phyloP scores from a whole-genome alignment of 2,888 invertebrate genomes.

The Fragum whitleyi region DNA sequence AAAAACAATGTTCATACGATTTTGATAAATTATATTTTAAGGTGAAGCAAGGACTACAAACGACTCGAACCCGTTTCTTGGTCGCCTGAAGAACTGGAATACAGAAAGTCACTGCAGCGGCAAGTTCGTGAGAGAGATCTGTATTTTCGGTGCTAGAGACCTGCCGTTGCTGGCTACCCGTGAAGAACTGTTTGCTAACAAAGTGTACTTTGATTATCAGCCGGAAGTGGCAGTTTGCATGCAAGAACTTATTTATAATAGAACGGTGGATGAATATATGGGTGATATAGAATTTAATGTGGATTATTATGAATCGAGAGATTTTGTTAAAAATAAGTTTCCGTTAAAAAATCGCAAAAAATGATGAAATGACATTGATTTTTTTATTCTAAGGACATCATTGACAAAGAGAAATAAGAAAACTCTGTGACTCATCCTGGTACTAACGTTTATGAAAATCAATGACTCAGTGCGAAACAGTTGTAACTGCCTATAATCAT shows the following conservation, averaged over 20 bases:
- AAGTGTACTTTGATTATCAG: not conserved
- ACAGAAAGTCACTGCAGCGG: not conserved
- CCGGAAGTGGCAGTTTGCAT: not conserved
- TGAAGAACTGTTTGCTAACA: conserved; percentile 4
- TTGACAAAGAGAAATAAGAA: too few relatives aligned
- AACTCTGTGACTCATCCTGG: too few relatives aligned
- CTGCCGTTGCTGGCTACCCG: not conserved
- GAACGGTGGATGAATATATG: not conserved
- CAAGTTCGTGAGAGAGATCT: not conserved
- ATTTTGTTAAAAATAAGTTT: conserved; percentile 8
- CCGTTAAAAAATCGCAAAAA: too few relatives aligned
- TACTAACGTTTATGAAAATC: too few relatives aligned
- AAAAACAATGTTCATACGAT: too few relatives aligned
- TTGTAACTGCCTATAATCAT: too few relatives aligned
- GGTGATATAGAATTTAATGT: not conserved
- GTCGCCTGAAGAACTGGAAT: not conserved
- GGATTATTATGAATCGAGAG: not conserved
- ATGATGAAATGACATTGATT: too few relatives aligned
- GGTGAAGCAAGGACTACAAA: not conserved
- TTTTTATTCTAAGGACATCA: too few relatives aligned
- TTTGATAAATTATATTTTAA: too few relatives aligned
- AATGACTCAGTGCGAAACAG: too few relatives aligned
- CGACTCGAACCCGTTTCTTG: not conserved
- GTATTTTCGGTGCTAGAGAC: not conserved
- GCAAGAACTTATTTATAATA: conserved; percentile 6